Percentiles rank a stretch among this genome's conserved stretches.
phyloP scores from a whole-genome alignment of 2,113 vertebrate genomes.

The Axis porcinus region DNA sequence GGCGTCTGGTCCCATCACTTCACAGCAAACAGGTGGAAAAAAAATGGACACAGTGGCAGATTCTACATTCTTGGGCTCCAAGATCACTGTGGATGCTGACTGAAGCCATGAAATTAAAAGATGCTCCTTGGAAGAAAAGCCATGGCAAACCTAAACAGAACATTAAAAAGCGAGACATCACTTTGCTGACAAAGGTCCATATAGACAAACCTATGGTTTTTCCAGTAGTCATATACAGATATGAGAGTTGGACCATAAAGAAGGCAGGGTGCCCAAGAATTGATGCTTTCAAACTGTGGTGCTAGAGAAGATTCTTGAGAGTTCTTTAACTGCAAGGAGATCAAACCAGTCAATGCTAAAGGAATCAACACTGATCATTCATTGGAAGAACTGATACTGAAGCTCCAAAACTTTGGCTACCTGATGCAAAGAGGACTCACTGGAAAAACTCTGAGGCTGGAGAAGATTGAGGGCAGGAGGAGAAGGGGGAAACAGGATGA shows the following conservation, averaged over 20 bases:
- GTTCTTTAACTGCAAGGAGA: neutral
- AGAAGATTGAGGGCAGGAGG: neutral
- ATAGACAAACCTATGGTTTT: neutral
- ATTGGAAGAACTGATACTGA: neutral
- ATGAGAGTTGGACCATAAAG: neutral
- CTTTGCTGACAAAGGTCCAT: neutral
- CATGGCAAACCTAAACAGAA: neutral
- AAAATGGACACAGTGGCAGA: neutral
- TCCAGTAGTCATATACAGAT: neutral
- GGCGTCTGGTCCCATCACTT: neutral
- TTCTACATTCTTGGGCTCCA: neutral
- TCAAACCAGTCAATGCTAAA: neutral
- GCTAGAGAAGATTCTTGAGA: neutral
- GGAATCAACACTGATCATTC: neutral
- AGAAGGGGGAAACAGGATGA: fast-evolving
- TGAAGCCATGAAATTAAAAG: neutral
- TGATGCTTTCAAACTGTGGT: neutral
- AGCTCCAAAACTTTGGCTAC: neutral
- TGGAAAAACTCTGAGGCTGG: neutral
- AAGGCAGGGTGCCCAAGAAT: neutral
- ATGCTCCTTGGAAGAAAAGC: neutral
- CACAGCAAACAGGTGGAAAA: neutral
- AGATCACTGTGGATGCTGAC: neutral
- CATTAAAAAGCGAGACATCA: neutral
- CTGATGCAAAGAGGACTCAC: neutral